Percentiles rank a stretch among this genome's conserved stretches.
Evolutionary conservation across 1,140 invertebrate genomes (phyloP).

Genomic region (Rhynchophorus ferrugineus): DNA sequence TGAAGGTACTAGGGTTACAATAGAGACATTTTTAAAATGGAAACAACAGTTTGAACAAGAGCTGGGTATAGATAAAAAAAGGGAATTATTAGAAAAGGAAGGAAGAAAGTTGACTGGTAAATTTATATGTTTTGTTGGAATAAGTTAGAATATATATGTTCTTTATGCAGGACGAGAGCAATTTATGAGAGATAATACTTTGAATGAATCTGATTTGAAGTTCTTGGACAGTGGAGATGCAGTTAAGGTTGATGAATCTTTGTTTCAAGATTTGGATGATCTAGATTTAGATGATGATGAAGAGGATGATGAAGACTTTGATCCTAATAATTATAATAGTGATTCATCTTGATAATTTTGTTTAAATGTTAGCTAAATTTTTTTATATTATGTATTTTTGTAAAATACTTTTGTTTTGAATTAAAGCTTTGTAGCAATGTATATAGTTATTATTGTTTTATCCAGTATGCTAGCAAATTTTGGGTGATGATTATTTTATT

Average conservation of each 20-base stretch:
- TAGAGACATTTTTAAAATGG: constrained; percentile 95
- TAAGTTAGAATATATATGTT: neutral
- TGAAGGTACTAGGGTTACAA: constrained; percentile 90
- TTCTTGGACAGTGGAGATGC: constrained; percentile 87
- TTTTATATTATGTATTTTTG: constrained; percentile 3
- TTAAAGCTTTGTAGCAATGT: no score
- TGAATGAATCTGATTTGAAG: constrained; percentile 92
- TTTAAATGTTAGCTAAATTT: neutral
- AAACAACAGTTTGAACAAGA: constrained; percentile 90
- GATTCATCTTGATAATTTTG: constrained; percentile 21
- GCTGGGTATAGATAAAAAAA: constrained; percentile 68
- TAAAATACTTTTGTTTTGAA: no score
- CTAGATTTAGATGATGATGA: constrained; percentile 78
- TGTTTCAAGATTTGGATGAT: constrained; percentile 90
- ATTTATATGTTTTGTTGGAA: neutral
- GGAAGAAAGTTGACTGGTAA: constrained; percentile 59
- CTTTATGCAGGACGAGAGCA: constrained; percentile 68
- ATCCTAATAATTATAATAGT: constrained; percentile 26
- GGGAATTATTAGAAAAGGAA: constrained; percentile 59
- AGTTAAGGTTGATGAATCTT: constrained; percentile 88
- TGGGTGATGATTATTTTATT: no score
- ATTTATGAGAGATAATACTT: constrained; percentile 83
- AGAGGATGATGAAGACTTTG: constrained; percentile 56
- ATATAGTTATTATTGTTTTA: no score
- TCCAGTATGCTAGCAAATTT: no score